Base-by-base conservation (phyloP, 2,797 vertebrate genomes). In the Sparus aurata region DNA sequence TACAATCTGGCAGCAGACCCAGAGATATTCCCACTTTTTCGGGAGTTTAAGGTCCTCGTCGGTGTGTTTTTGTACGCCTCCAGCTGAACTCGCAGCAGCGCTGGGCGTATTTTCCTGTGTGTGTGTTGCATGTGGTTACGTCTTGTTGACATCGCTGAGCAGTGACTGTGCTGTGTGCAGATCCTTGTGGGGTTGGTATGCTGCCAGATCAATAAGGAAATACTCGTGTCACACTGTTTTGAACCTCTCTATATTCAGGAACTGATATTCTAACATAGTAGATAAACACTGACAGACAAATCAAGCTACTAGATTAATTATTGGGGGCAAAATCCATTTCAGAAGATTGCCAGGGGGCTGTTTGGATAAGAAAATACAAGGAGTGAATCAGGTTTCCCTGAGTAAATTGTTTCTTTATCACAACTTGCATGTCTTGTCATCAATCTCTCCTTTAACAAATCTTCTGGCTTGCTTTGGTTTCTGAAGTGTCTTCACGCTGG, bases 401-500 rank as follows among this genome's bases (percentile, higher is more conserved):
- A 1, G 30, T 34, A 34, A 8, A 30, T 30, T 4, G 30, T 30
- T 30, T 5, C 30, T 30, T 13, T 18, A 9, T 23, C 20, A 55
- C 17, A 8, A 13, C 5, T 34, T 64, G 46, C 27, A 3, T 65
- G 8, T 63, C 0, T 23, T 53, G 16, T 73, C 13, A 16, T n/a
- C 1, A 7, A 0, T 63, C 9, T 18, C 5, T 12, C n/a, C 25
- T 69, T 2, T 57, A 49, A 49, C 43, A 50, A 12, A 1, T 60
- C 50, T 1, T 34, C n/a, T 34, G 54, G 23, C 55, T 34, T 16
- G 30, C 10, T 76, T 34, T 78, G 20, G 3, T 74, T 43, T 81
- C 60, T 84, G 60, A 41, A 88, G 91, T 43, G 74, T 83, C 68
- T 52, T 43, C 11, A 77, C n/a, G 47, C 22, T 46, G 22, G 79